Conservation (phyloP, 2,797 vertebrate species). For the Channallabes apus region DNA sequence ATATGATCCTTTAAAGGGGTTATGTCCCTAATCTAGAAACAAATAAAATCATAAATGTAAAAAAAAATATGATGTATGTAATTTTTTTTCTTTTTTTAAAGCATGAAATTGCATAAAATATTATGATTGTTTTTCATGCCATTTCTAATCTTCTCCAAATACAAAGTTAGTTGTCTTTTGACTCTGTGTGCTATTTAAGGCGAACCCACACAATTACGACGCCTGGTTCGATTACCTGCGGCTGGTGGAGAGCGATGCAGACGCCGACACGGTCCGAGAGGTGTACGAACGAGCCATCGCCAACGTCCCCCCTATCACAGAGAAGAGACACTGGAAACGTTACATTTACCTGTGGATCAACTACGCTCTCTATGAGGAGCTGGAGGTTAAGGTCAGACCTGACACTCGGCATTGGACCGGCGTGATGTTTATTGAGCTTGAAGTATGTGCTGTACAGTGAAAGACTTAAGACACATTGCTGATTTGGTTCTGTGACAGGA, state of each 20-base stretch:
- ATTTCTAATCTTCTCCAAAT: neutral
- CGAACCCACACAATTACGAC: slow-evolving; percentile 96
- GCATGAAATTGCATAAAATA: neutral
- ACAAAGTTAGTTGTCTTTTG: neutral
- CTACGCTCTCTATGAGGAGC: slow-evolving; percentile 92
- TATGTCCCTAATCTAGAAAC: neutral
- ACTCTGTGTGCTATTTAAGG: slow-evolving; percentile 66
- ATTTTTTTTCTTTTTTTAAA: neutral
- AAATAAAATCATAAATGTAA: neutral
- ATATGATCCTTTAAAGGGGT: neutral
- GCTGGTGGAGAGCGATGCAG: slow-evolving; percentile 91
- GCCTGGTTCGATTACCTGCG: slow-evolving; percentile 97
- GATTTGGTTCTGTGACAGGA: slow-evolving; percentile 73
- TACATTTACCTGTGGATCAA: slow-evolving; percentile 99
- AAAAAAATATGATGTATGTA: neutral
- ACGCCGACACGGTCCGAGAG: slow-evolving; percentile 84
- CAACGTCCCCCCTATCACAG: slow-evolving; percentile 89
- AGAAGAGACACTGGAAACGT: slow-evolving; percentile 96
- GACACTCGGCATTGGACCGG: neutral
- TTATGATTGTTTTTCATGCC: neutral
- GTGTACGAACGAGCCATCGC: slow-evolving; percentile 95
- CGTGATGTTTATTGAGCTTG: no score
- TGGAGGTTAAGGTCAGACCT: slow-evolving; percentile 87
- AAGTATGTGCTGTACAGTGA: neutral
- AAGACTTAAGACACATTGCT: neutral